Evolutionary conservation across 2,797 vertebrate genomes (phyloP), one percentile per base, ranked within the genome.

Genomic region (Spinus olivaceus): DNA sequence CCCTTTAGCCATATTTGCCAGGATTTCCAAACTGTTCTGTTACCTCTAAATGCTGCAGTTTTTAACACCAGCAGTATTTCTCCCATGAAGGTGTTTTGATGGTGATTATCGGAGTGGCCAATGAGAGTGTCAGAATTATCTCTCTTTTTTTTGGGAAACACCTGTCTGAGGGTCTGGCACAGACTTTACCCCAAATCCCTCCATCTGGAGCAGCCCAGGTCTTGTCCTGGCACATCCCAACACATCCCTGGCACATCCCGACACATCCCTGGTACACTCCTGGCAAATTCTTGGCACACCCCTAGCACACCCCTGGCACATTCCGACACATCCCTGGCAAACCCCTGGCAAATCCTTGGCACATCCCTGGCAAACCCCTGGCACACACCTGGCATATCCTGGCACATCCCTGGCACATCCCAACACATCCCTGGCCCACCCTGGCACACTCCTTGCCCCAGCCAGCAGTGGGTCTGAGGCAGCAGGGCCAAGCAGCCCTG

Each of bases 401-500:
- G 22, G 13, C 22, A 14, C 13, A 49, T 10, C 14, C 37, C 37
- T 37, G 37, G 37, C 37, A 12, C 37, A 37, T 37, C 37, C 39
- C 35, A 28, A 7, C 47, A 5, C 25, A 49, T 27, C 14, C 49
- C 27, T 51, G 39, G 39, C 15, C 15, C 39, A 41, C 39, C 39
- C 39, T 41, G 15, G 15, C 39, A 41, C 39, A 41, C 15, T 17
- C 17, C 57, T 28, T 35, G 39, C 63, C 76, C 50, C 42, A 42
- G 86, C 19, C 3, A 0, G 50, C 50, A 41, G 12, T 0, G 1
- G 33, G 28, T 15, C 41, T 32, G 30, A 53, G 0, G 41, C 59
- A 47, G 23, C 0, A 1, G 23, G 30, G 12, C 41, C 1, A 5
- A 19, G 71, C 44, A 59, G 60, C 1, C 4, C 2, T 0, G 41